A percentile compares a stretch with the other conserved stretches of the same genome.
These are phyloP conservation scores for Bujurquina vittata DNA, from an alignment of 2,113 vertebrate genomes.

Conservation along the genomic window DNA sequence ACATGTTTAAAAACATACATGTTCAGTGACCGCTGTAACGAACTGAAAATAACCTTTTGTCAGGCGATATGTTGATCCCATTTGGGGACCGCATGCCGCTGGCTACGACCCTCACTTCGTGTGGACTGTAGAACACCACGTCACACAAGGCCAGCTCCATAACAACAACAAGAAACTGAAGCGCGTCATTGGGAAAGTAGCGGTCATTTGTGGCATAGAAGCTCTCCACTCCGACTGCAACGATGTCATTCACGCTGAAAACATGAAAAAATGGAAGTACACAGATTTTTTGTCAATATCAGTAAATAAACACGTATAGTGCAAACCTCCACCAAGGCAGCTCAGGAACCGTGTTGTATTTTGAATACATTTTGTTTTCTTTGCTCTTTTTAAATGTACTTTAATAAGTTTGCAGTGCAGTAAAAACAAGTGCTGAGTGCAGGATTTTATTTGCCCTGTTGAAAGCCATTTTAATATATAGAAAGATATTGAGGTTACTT, in stretches of 20 bases:
- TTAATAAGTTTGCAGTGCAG: no score
- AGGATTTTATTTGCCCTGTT: no score
- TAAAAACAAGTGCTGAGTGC: no score
- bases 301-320: no score
- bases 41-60: slow-evolving; percentile 77
- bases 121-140: slow-evolving; percentile 88
- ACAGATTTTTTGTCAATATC: no score
- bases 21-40: background rate
- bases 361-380: no score
- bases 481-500: no score
- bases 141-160: slow-evolving; percentile 80
- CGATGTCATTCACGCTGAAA: slow-evolving; percentile 88
- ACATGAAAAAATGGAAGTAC: background rate
- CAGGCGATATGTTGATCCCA: slow-evolving; percentile 88
- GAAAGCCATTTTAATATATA: no score
- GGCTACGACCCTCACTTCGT: slow-evolving; percentile 85
- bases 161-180: slow-evolving; percentile 68
- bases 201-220: slow-evolving; percentile 92
- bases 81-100: slow-evolving; percentile 82
- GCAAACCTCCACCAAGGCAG: no score
- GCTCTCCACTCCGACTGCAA: slow-evolving; percentile 86
- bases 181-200: slow-evolving; percentile 72
- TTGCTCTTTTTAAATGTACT: no score
- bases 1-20: background rate
- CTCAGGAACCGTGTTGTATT: no score